Evolutionary conservation across 2,888 invertebrate genomes (phyloP).

Genomic region (Lasioglossum vierecki): DNA sequence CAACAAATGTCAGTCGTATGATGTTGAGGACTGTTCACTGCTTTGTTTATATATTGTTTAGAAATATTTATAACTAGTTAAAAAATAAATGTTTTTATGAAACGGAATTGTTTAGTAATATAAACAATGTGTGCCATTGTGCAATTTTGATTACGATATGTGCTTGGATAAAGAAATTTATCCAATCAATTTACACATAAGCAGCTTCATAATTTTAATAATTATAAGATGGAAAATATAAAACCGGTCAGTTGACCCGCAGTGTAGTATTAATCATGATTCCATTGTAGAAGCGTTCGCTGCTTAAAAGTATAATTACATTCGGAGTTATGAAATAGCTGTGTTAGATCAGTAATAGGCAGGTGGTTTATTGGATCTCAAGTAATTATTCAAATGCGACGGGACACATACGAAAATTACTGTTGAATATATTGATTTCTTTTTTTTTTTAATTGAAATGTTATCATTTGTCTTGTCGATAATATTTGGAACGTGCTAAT

Average conservation of each 20-base stretch:
- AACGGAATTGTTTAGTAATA: not conserved
- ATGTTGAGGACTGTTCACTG: not conserved
- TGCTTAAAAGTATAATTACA: slow-evolving; percentile 1
- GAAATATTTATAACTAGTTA: no score
- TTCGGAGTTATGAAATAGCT: not conserved
- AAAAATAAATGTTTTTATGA: not conserved
- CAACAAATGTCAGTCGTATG: no score
- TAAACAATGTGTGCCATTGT: not conserved
- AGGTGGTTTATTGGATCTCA: not conserved
- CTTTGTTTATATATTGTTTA: not conserved
- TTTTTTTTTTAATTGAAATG: not conserved
- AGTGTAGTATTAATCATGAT: not conserved
- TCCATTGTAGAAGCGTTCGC: not conserved
- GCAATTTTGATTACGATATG: no score
- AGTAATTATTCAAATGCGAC: not conserved
- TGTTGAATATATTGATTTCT: not conserved
- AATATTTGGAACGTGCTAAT: not conserved
- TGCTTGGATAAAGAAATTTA: no score
- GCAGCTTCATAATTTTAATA: no score
- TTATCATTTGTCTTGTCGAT: not conserved
- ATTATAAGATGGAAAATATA: no score
- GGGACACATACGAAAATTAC: not conserved
- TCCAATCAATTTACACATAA: no score
- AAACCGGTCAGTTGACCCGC: no score
- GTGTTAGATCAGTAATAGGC: not conserved